Base-by-base conservation (phyloP, 2,113 vertebrate genomes). In the Xyrauchen texanus region DNA sequence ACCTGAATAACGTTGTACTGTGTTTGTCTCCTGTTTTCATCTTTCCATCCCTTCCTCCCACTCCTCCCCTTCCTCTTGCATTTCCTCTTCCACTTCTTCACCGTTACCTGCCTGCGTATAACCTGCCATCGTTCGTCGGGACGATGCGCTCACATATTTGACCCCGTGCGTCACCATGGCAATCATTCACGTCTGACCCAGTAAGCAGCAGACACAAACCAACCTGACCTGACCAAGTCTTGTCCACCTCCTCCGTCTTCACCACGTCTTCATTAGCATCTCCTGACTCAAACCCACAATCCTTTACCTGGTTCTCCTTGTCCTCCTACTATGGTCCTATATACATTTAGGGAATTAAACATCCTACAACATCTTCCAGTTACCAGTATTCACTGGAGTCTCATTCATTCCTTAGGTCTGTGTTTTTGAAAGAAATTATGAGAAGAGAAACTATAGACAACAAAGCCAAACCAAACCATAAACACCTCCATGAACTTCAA, bases 11-110 rank as follows among this genome's bases (percentile, higher is more conserved):
- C 80, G 9, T 85, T 92, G 71, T 91, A 86, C 84, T 75, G 88
- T 92, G 87, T 91, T 87, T 90, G 87, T 89, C 88, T 61, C 89
- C 93, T 90, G 87, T 89, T 87, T 61, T 90, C 93, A 91, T 90
- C 90, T 89, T 88, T 84, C 84, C 71, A 78, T 68, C 21, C 78
- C 60, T 85, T 55, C 85, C 70, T 61, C 68, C 76, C 84, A 9
- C 68, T 58, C 21, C 78, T 61, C 85, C 57, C 85, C 70, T 61
- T 69, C 76, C 84, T 12, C 68, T 58, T 72, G 78, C 78, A 83
- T 81, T 90, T 85, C 21, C 21, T 34, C 21, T 34, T 57, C 75
- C 55, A 61, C 57, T 58, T 68, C 65, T 51, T 64, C 71, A 69
- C 70, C 42, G 8, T 79, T 79, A 85, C 84, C 82, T 34, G 21